A percentile compares a stretch with the other conserved stretches of the same genome.
Conservation (phyloP, 1,140 invertebrate species). For the Cylas formicarius region DNA sequence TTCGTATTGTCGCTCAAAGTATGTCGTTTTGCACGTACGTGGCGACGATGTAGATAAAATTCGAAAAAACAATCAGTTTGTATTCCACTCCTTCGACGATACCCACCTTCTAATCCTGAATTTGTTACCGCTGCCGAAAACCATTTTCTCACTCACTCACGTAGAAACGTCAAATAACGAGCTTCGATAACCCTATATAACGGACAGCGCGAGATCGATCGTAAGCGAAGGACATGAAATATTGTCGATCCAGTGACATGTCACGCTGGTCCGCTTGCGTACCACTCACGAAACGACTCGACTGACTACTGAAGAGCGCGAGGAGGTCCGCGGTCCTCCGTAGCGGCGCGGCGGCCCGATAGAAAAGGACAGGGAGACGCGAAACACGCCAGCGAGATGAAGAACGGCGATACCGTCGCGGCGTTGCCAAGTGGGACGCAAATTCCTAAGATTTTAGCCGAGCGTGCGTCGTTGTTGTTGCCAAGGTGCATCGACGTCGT, state of each 20-base stretch:
- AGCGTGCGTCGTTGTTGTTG: slow-evolving; percentile 1
- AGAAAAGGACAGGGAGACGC: slow-evolving; percentile 13
- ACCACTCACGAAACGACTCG: slow-evolving; percentile 17
- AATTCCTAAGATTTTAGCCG: not conserved
- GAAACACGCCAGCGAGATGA: slow-evolving; percentile 8
- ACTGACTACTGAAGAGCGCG: slow-evolving; percentile 26
- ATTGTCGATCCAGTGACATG: no score
- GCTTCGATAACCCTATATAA: slow-evolving; percentile 13
- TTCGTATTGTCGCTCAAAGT: no score
- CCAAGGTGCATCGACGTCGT: slow-evolving; percentile 21
- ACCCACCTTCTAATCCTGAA: slow-evolving; percentile 54
- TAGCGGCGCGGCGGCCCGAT: slow-evolving; percentile 22
- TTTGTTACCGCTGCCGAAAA: slow-evolving; percentile 55
- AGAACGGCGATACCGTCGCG: not conserved
- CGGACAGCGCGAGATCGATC: no score
- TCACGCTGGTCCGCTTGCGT: no score
- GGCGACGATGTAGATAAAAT: no score
- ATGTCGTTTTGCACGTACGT: no score
- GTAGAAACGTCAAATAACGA: not conserved
- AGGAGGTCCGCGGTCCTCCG: slow-evolving; percentile 17
- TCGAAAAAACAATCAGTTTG: no score
- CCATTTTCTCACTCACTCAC: slow-evolving; percentile 40
- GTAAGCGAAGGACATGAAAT: no score
- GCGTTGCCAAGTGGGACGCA: slow-evolving; percentile 1
- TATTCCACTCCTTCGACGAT: no score